A percentile compares a stretch with the other conserved stretches of the same genome.
Conservation (phyloP, 2,113 vertebrate species). For the Lonchura striata region DNA sequence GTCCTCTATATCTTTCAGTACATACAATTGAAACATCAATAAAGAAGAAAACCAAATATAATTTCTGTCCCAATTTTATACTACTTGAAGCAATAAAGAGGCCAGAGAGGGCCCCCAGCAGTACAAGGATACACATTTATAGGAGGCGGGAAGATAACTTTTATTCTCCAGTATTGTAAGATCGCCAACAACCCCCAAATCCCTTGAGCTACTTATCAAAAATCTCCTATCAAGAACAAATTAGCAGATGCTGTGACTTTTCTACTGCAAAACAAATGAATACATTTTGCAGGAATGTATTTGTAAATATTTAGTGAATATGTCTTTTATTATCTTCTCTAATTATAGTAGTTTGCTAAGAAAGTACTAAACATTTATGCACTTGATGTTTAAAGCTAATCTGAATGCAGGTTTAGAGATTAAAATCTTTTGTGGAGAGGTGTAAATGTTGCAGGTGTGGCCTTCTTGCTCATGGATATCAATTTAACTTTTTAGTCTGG, state of each 20-base stretch:
- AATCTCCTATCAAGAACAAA: neutral
- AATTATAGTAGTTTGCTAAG: neutral
- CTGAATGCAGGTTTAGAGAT: neutral
- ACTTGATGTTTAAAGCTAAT: neutral
- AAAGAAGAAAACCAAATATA: neutral
- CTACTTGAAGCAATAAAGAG: neutral
- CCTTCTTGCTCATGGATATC: neutral
- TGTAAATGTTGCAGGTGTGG: neutral
- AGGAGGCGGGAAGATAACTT: neutral
- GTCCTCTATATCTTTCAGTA: neutral
- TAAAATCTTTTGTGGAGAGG: neutral
- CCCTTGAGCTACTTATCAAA: neutral
- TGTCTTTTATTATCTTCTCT: neutral
- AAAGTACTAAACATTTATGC: neutral
- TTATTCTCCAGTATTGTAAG: neutral
- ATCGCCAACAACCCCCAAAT: neutral
- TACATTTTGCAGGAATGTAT: neutral
- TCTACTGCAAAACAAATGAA: neutral
- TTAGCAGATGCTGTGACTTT: neutral
- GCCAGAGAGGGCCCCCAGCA: neutral
- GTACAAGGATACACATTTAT: neutral
- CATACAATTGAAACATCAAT: neutral
- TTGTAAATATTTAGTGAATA: neutral
- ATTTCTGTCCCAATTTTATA: neutral
- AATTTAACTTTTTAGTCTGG: neutral